These are phyloP conservation scores for Gadopsis marmoratus DNA, from an alignment of 2,797 vertebrate genomes.

Conservation along the genomic window DNA sequence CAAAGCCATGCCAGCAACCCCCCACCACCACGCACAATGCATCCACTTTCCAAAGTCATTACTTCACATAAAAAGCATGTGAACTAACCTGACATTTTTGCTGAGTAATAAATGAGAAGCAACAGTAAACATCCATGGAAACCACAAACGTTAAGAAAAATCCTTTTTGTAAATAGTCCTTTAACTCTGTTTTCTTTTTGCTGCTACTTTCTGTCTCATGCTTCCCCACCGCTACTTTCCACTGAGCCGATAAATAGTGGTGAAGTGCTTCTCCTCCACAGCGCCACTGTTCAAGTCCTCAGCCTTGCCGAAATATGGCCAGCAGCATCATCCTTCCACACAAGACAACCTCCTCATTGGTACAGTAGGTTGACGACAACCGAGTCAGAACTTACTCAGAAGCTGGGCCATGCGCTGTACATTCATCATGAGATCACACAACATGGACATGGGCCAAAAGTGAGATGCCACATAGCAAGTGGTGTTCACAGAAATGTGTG, in stretches of 20 bases:
- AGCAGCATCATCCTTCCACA: conserved; percentile 28
- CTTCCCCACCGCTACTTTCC: neutral
- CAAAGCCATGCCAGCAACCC: conserved; percentile 73
- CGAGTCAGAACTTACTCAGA: conserved; percentile 52
- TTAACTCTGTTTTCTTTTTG: neutral
- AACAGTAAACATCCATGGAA: conserved; percentile 52
- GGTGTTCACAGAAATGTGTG: conserved; percentile 29
- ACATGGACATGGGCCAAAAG: neutral
- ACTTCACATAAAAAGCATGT: neutral
- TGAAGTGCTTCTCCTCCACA: conserved; percentile 30
- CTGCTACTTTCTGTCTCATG: neutral
- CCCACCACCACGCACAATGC: conserved; percentile 16
- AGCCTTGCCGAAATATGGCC: conserved; percentile 21
- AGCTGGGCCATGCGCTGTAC: conserved; percentile 52
- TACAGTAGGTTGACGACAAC: conserved; percentile 15
- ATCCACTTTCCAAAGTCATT: neutral
- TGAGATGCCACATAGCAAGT: conserved; percentile 6
- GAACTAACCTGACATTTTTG: conserved; percentile 42
- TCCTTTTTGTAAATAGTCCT: neutral
- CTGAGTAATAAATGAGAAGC: conserved; percentile 35
- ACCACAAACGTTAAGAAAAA: neutral
- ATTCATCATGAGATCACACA: conserved; percentile 54
- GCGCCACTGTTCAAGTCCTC: conserved; percentile 43
- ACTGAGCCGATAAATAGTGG: conserved; percentile 5
- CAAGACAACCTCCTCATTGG: conserved; percentile 38